A percentile compares a stretch with the other conserved stretches of the same genome.
Conservation (phyloP, 2,113 vertebrate species). For the Bolborhynchus lineola region DNA sequence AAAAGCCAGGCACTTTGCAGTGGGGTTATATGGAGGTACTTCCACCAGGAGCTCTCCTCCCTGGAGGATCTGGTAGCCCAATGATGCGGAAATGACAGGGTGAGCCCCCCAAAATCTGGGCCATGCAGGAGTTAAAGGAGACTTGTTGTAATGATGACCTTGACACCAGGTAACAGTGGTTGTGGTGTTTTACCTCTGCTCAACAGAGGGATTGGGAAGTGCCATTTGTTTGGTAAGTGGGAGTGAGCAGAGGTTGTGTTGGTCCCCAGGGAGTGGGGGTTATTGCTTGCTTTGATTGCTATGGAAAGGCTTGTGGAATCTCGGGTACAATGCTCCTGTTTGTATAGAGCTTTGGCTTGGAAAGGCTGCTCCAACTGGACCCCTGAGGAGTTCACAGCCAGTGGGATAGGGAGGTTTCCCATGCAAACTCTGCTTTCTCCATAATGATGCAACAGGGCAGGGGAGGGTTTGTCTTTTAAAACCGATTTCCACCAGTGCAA, state of each 20-base stretch:
- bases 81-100: fast-evolving
- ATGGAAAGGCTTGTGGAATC: background rate
- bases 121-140: background rate
- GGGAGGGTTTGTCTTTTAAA: background rate
- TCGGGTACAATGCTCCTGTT: fast-evolving
- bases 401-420: fast-evolving
- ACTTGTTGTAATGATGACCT: background rate
- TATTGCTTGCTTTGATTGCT: background rate
- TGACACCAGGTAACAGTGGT: background rate
- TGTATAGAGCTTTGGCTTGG: background rate
- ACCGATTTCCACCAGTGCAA: background rate
- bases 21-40: fast-evolving
- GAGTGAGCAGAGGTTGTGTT: fast-evolving
- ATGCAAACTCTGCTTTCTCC: background rate
- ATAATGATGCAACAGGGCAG: fast-evolving
- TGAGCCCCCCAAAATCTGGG: background rate
- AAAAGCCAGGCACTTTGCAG: fast-evolving
- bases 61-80: fast-evolving
- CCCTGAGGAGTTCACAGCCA: background rate
- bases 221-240: fast-evolving
- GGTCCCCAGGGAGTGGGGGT: background rate
- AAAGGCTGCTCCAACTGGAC: fast-evolving
- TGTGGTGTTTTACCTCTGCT: too few species aligned
- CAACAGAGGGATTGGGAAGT: fast-evolving
- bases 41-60: fast-evolving